Evolutionary conservation across 2,888 invertebrate genomes (phyloP).

Genomic region (Hedya salicella): DNA sequence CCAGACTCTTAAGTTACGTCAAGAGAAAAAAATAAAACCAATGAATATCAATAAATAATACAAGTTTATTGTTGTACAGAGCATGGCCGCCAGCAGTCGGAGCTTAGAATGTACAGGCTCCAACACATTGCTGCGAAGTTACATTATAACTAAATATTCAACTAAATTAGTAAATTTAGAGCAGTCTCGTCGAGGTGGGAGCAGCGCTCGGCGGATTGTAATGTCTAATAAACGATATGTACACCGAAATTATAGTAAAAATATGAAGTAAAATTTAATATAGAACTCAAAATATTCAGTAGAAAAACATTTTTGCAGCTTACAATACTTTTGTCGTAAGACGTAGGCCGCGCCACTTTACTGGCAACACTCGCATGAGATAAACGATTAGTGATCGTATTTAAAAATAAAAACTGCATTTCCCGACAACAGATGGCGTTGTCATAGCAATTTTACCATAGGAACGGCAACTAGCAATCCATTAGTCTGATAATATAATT

Average conservation of each 20-base stretch:
- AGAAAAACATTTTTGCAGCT: no score
- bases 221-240: constrained; percentile 1
- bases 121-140: constrained; percentile 40
- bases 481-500: no score
- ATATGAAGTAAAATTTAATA: not conserved
- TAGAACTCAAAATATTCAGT: not conserved
- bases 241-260: not conserved
- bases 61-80: constrained; percentile 71
- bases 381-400: no score
- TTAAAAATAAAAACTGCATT: no score
- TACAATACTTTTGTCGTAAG: no score
- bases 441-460: not conserved
- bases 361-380: no score
- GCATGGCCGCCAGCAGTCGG: constrained; percentile 49
- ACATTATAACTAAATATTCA: constrained; percentile 44
- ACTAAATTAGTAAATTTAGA: constrained; percentile 25
- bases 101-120: constrained; percentile 41
- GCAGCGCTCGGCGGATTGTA: constrained; percentile 21
- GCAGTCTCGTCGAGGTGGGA: constrained; percentile 25
- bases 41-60: constrained; percentile 71
- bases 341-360: no score
- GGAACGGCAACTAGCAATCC: no score
- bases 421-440: constrained; percentile 1
- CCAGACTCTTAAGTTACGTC: no score
- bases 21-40: constrained; percentile 48